These are phyloP conservation scores for Mimumesa dahlbomi DNA, from an alignment of 2,888 invertebrate species.

Conservation along the genomic window DNA sequence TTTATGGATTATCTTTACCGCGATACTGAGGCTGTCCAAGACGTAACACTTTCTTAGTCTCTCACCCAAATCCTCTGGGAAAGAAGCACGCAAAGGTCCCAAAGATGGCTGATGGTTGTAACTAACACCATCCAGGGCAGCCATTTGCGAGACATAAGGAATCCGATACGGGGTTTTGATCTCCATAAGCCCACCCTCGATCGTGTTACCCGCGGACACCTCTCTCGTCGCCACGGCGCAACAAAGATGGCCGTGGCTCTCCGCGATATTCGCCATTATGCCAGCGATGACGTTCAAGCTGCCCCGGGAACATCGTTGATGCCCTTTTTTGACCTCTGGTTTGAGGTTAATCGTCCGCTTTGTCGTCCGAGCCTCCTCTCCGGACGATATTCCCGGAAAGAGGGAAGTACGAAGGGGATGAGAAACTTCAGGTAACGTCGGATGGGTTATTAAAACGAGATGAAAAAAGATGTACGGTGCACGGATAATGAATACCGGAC, in stretches of 20 bases:
- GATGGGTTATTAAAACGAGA: constrained; percentile 33
- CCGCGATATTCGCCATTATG: constrained; percentile 62
- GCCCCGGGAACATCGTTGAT: constrained; percentile 39
- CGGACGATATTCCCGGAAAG: constrained; percentile 34
- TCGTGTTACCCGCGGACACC: constrained; percentile 77
- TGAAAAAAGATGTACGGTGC: background rate
- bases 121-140: constrained; percentile 77
- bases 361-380: constrained; percentile 53
- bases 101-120: constrained; percentile 78
- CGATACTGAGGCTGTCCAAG: background rate
- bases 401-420: constrained; percentile 35
- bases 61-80: constrained; percentile 40
- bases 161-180: constrained; percentile 79
- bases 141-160: constrained; percentile 77
- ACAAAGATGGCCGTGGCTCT: constrained; percentile 69
- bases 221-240: constrained; percentile 44
- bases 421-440: constrained; percentile 26
- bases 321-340: constrained; percentile 59
- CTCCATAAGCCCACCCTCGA: constrained; percentile 79
- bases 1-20: background rate
- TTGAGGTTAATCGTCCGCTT: constrained; percentile 67
- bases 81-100: constrained; percentile 73
- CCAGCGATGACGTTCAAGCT: constrained; percentile 45
- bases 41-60: constrained; percentile 7
- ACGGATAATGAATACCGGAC: background rate